Conservation (phyloP, 2,888 invertebrate species). For the Philereme vetulata region DNA sequence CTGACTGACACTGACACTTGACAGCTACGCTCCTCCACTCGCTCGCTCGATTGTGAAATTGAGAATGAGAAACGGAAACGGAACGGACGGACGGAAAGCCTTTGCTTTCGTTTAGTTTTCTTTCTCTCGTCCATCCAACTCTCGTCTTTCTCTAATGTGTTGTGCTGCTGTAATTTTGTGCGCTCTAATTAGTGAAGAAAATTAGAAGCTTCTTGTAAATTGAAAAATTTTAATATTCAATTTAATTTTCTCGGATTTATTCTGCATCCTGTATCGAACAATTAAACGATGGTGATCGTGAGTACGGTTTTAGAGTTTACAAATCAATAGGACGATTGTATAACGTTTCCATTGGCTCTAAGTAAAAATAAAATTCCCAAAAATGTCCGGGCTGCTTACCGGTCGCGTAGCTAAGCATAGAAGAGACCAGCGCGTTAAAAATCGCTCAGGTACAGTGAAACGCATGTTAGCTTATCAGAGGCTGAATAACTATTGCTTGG, state of each 20-base stretch:
- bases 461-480: slow-evolving; percentile 59
- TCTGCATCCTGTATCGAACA: slow-evolving; percentile 44
- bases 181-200: slow-evolving; percentile 38
- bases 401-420: slow-evolving; percentile 73
- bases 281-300: slow-evolving; percentile 60
- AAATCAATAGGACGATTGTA: slow-evolving; percentile 55
- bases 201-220: slow-evolving; percentile 38
- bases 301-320: slow-evolving; percentile 57
- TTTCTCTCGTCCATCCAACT: background rate
- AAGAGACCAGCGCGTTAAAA: slow-evolving; percentile 66
- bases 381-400: slow-evolving; percentile 72
- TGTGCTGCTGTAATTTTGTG: slow-evolving; percentile 52
- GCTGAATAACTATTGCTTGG: slow-evolving; percentile 60
- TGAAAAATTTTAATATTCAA: slow-evolving; percentile 9
- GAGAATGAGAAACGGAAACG: too few relatives aligned
- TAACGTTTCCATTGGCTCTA: slow-evolving; percentile 42
- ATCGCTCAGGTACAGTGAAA: slow-evolving; percentile 68
- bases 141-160: slow-evolving; percentile 16
- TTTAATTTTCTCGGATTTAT: slow-evolving; percentile 18
- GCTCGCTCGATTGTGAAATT: too few relatives aligned
- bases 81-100: too few relatives aligned
- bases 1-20: too few relatives aligned
- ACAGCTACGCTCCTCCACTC: too few relatives aligned
- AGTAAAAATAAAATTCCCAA: slow-evolving; percentile 45
- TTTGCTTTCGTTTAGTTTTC: too few relatives aligned